Base-by-base conservation (phyloP, 2,113 vertebrate genomes). In the Aegithalos caudatus region DNA sequence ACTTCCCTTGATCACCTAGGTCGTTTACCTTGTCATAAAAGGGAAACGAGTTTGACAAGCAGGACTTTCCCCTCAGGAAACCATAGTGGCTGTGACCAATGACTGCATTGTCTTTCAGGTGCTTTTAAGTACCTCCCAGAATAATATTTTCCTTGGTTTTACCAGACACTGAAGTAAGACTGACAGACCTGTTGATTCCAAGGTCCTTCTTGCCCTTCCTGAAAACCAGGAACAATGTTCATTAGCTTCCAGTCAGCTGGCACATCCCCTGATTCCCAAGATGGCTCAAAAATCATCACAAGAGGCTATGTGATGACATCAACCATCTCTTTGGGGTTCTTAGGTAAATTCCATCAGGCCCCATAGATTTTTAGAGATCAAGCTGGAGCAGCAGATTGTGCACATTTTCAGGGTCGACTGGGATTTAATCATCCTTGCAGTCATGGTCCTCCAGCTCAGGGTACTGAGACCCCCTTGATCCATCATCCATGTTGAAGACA, bases 251-350 rank as follows among this genome's bases (percentile, higher is more conserved):
- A 45, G 45, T 67, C 27, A 60, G 5, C 38, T 60, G 64, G 10
- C 38, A 38, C 1, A 1, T 45, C 9, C 29, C 23, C 0, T 0
- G 33, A 38, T 60, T 53, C 15, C 33, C 38, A 60, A 4, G n/a
- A 28, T 33, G 23, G 54, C 14, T 60, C 18, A 60, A 45, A 77
- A n/a, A 45, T 45, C 45, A 37, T 86, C 38, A 28, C 19, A 14
- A 69, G 38, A 45, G 14, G 33, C 22, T 77, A 77, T 86, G 3
- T 58, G 27, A 44, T 77, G 33, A 22, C 27, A 51, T 60, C 33
- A 77, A 14, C 38, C 8, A 38, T 33, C 11, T 53, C 19, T 60
- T 69, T 45, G 45, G 53, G 6, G 9, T n/a, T 45, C 38, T 53
- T 53, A 27, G 12, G n/a, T 53, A 12, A 78, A 19, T 53, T 33